Percentiles rank a stretch among this genome's conserved stretches.
These are phyloP conservation scores for Acronicta aceris DNA, from an alignment of 2,888 invertebrate species.

Conservation along the genomic window DNA sequence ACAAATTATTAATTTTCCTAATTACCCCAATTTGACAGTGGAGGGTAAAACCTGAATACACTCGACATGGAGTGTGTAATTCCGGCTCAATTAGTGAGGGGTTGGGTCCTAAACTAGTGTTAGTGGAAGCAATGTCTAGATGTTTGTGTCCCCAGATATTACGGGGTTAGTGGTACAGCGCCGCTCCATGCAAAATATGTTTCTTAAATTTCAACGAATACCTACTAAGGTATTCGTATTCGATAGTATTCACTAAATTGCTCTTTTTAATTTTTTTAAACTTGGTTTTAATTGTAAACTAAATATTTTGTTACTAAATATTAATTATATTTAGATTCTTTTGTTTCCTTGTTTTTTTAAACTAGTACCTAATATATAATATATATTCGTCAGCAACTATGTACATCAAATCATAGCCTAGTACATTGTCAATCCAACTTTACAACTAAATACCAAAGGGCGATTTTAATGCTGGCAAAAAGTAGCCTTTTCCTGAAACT, in stretches of 20 bases:
- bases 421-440: too few species aligned
- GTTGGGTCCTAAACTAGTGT: conserved; percentile 22
- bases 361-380: too few species aligned
- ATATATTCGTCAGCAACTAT: too few species aligned
- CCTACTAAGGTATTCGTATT: too few species aligned
- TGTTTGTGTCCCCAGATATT: conserved; percentile 38
- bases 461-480: too few species aligned
- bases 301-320: background rate
- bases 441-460: too few species aligned
- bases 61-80: conserved; percentile 33
- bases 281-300: too few species aligned
- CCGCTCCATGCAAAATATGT: background rate
- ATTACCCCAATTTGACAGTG: conserved; percentile 34
- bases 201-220: background rate
- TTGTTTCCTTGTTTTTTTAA: background rate
- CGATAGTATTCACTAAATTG: too few species aligned
- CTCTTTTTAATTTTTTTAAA: too few species aligned
- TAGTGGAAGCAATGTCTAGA: conserved; percentile 10
- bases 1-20: conserved; percentile 41
- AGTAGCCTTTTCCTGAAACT: too few species aligned
- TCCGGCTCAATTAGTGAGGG: conserved; percentile 35
- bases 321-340: background rate
- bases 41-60: conserved; percentile 24
- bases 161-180: conserved; percentile 8
- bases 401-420: too few species aligned